Evolutionary conservation across 2,888 invertebrate genomes (phyloP).

Genomic region (Drosophila birchii): DNA sequence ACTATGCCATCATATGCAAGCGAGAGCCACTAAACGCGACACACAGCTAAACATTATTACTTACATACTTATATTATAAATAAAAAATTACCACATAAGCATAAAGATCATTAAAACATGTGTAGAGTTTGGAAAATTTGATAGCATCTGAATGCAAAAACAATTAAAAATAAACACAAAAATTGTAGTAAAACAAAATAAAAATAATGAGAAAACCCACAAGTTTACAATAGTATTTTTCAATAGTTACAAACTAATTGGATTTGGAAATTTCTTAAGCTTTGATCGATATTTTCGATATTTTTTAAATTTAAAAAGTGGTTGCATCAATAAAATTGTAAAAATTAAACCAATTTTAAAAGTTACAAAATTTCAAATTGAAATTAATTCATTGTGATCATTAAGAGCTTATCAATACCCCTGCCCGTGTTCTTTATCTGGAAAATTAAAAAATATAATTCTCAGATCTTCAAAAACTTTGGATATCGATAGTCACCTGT

Average conservation of each 20-base stretch:
- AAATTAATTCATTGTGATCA: no score
- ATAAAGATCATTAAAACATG: constrained; percentile 68
- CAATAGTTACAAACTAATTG: no score
- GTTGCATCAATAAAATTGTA: no score
- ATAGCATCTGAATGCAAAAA: constrained; percentile 71
- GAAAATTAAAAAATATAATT: not conserved
- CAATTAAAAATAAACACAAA: constrained; percentile 39
- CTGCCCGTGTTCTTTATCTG: no score
- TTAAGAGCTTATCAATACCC: no score
- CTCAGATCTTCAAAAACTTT: not conserved
- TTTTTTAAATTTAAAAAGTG: no score
- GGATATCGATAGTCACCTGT: constrained; percentile 9
- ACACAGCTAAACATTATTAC: constrained; percentile 68
- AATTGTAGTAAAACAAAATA: constrained; percentile 39
- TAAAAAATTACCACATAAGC: constrained; percentile 66
- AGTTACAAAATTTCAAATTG: no score
- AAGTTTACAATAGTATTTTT: not conserved
- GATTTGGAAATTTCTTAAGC: no score
- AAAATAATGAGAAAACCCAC: constrained; percentile 1
- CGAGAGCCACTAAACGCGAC: constrained; percentile 54
- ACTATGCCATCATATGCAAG: constrained; percentile 42
- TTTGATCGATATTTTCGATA: no score
- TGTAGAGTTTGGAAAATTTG: constrained; percentile 73
- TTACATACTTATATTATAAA: constrained; percentile 75
- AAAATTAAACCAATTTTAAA: no score